These are phyloP conservation scores for Erpetoichthys calabaricus DNA, from an alignment of 2,797 vertebrate species.

Conservation along the genomic window DNA sequence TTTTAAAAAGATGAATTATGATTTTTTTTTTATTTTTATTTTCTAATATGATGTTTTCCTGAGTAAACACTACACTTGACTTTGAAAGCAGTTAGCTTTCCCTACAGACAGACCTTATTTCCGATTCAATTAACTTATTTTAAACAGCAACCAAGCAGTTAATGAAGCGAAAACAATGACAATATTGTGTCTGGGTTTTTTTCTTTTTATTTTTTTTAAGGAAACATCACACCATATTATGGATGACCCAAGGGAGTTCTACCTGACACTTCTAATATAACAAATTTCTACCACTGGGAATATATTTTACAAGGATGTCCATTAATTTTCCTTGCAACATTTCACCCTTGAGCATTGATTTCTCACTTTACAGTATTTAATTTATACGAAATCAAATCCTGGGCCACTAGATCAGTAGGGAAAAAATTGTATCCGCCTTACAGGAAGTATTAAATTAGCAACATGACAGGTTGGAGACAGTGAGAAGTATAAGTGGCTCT, in stretches of 20 bases:
- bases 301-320: constrained; percentile 14
- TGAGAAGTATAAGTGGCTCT: constrained; percentile 11
- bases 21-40: no score
- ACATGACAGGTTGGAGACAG: constrained; percentile 28
- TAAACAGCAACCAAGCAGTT: constrained; percentile 6
- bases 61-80: no score
- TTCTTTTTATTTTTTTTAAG: constrained; percentile 8
- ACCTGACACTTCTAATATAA: constrained; percentile 4
- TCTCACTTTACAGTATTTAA: constrained; percentile 56
- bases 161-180: constrained; percentile 11
- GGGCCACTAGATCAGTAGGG: constrained; percentile 29
- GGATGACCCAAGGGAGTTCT: constrained; percentile 5
- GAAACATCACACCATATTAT: constrained; percentile 7
- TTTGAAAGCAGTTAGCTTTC: no score
- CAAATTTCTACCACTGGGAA: constrained; percentile 11
- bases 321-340: constrained; percentile 24
- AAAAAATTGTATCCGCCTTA: constrained; percentile 19
- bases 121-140: not conserved
- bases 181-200: not conserved
- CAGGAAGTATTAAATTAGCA: constrained; percentile 34
- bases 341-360: constrained; percentile 32
- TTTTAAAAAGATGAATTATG: no score
- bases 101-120: not conserved
- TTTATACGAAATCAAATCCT: constrained; percentile 52
- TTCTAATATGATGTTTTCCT: no score